These are phyloP conservation scores for Chunga burmeisteri DNA, from an alignment of 2,113 vertebrate genomes.

Conservation along the genomic window DNA sequence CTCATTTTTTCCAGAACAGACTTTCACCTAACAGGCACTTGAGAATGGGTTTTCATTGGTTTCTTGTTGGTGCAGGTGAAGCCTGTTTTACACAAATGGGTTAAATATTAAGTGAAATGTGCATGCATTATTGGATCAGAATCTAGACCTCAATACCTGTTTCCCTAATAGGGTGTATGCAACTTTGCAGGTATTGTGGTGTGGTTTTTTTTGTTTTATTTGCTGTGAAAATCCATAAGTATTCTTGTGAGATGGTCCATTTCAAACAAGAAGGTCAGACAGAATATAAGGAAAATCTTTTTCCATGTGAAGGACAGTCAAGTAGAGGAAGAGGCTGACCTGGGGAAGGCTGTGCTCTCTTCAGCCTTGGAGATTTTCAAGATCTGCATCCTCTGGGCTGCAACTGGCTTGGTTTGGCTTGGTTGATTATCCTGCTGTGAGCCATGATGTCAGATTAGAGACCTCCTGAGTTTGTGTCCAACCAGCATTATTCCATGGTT, in stretches of 20 bases:
- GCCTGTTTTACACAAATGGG: background rate
- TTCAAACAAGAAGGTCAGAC: background rate
- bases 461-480: background rate
- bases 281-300: background rate
- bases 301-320: background rate
- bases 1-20: background rate
- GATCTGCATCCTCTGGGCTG: background rate
- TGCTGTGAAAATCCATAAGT: background rate
- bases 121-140: background rate
- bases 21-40: background rate
- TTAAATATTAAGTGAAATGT: background rate
- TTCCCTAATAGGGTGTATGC: background rate
- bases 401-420: too few relatives aligned
- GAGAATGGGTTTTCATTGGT: background rate
- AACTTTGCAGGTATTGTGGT: background rate
- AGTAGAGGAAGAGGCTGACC: background rate
- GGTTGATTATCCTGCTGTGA: background rate
- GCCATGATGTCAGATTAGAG: background rate
- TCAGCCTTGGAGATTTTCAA: background rate
- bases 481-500: background rate
- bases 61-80: background rate
- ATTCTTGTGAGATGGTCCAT: background rate
- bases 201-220: too few relatives aligned
- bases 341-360: background rate
- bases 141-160: background rate